Evolutionary conservation across 1,140 invertebrate species (phyloP), one percentile per base, ranked within the genome.

Genomic region (Babylonia areolata): DNA sequence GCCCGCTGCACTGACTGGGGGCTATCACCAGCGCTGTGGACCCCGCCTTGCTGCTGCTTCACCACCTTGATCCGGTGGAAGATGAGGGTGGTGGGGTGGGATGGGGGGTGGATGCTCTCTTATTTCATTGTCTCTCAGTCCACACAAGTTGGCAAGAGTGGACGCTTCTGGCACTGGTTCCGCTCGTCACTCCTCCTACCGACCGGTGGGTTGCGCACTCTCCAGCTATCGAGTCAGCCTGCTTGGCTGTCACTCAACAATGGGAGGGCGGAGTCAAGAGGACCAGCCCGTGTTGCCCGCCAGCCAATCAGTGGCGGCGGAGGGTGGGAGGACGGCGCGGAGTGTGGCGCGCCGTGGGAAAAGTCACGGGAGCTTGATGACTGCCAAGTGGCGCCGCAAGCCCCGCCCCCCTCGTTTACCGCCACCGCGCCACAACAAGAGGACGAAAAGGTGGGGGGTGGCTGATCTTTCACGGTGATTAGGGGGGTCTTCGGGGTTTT

Each of bases 351-450:
- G 39, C 5, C 78, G 78, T 80, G 78, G 78, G 78, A 80, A 80
- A 80, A 80, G 46, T 80, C 15, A 79, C 11, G 0, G 23, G 17
- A 79, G 77, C 77, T 79, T 84, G 82, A 46, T 84, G 82, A 46
- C 82, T 37, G 82, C 69, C 82, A 84, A 84, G 69, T 84, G 82
- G 82, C 82, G 69, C 69, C 28, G 64, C 15, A 42, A 84, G 11
- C 64, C 81, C 64, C 54, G 40, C 28, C 82, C 82, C 82, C 82
- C 69, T 69, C 81, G 58, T 82, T 82, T 82, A 69, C 28, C 58
- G 81, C 81, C 35, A 12, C 37, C 28, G 81, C 64, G 23, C 51
- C 3, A 31, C 20, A 35, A 15, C 42, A 3, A 54, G 31, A 46
- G 78, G 78, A 12, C 37, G 5, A 12, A 35, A 17, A 35, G 79